Evolutionary conservation across 1,140 invertebrate species (phyloP).

Genomic region (Drosophila azteca): DNA sequence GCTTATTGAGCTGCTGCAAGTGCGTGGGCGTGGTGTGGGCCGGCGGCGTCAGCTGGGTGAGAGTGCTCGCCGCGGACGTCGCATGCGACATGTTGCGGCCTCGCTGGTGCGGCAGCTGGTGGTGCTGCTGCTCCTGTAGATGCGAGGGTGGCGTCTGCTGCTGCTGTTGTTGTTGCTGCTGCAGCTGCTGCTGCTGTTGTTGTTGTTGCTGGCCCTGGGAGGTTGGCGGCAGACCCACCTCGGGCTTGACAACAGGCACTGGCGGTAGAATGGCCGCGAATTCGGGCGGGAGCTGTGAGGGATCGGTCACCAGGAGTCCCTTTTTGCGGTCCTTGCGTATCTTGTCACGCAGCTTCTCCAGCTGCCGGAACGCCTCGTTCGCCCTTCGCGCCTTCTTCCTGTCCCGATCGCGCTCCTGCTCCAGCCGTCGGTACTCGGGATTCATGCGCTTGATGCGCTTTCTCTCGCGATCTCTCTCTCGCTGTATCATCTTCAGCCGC

Average conservation of each 20-base stretch:
- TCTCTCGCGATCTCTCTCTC: conserved; percentile 75
- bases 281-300: conserved; percentile 66
- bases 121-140: conserved; percentile 41
- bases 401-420: conserved; percentile 80
- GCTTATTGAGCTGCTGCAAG: conserved; percentile 77
- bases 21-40: conserved; percentile 59
- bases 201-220: conserved; percentile 52
- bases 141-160: conserved; percentile 54
- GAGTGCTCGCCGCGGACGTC: conserved; percentile 41
- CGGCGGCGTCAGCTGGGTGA: conserved; percentile 53
- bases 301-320: conserved; percentile 69
- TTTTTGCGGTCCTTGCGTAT: conserved; percentile 82
- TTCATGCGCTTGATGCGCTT: conserved; percentile 80
- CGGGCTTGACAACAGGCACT: conserved; percentile 77
- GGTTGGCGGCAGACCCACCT: conserved; percentile 59
- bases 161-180: conserved; percentile 48
- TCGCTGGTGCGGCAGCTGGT: conserved; percentile 60
- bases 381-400: conserved; percentile 74
- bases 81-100: conserved; percentile 43
- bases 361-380: conserved; percentile 78
- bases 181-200: conserved; percentile 28
- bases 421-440: conserved; percentile 74
- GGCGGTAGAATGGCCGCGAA: conserved; percentile 72
- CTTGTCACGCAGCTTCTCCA: conserved; percentile 80
- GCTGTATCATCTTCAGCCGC: conserved; percentile 76